Conservation (phyloP, 2,113 vertebrate genomes). For the Prolemur simus region DNA sequence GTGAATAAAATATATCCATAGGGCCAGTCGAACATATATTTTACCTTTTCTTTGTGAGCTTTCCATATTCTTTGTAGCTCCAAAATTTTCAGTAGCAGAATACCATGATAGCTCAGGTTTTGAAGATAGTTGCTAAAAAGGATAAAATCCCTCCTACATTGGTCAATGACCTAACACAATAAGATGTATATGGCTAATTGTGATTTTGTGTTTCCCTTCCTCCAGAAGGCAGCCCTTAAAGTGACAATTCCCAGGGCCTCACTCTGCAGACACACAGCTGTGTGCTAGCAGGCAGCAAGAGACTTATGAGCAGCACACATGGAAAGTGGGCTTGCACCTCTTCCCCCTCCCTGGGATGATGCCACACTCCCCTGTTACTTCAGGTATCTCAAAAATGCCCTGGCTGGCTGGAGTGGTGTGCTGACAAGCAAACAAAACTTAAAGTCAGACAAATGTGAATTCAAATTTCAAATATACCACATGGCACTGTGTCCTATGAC, state of each 20-base stretch:
- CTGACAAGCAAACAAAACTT: neutral
- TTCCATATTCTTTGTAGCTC: neutral
- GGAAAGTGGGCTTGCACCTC: neutral
- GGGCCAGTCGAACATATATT: neutral
- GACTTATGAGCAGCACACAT: rapidly evolving
- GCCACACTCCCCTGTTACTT: neutral
- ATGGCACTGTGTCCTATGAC: neutral
- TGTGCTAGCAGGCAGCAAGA: neutral
- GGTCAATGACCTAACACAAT: neutral
- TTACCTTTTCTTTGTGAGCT: neutral
- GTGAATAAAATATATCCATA: neutral
- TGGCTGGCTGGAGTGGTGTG: neutral
- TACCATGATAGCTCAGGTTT: neutral
- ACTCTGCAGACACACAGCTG: rapidly evolving
- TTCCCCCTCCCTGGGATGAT: rapidly evolving
- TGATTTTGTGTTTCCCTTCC: neutral
- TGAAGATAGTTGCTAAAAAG: neutral
- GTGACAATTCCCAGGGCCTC: neutral
- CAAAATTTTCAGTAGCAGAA: neutral
- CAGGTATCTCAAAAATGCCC: neutral
- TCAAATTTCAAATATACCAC: neutral
- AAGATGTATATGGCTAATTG: neutral
- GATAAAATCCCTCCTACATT: neutral
- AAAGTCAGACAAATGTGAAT: neutral
- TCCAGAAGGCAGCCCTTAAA: neutral